Conservation (phyloP, 1,140 invertebrate genomes). For the Caerostris extrusa region DNA sequence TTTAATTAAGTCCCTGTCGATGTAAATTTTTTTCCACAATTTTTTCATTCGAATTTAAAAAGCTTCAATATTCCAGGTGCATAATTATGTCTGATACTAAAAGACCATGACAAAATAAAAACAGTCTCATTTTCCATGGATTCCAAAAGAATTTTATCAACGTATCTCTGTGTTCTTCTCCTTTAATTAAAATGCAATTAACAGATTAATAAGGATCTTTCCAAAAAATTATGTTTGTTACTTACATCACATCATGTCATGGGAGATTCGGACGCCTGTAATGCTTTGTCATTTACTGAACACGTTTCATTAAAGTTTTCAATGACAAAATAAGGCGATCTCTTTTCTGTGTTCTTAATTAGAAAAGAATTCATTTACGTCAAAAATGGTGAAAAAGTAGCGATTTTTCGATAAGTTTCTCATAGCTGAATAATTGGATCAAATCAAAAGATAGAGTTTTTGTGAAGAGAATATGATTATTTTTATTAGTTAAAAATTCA, state of each 20-base stretch:
- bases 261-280: neutral
- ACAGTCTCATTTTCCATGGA: neutral
- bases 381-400: neutral
- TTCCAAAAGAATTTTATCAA: neutral
- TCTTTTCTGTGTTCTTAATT: neutral
- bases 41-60: neutral
- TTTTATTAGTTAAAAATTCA: neutral
- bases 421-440: neutral
- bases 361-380: conserved; percentile 5
- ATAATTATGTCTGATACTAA: neutral
- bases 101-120: neutral
- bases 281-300: neutral
- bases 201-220: conserved; percentile 38
- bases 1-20: too few relatives aligned
- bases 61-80: neutral
- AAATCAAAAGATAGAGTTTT: neutral
- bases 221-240: neutral
- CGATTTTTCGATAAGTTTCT: conserved; percentile 45
- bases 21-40: too few relatives aligned
- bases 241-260: neutral
- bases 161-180: neutral
- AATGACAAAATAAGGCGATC: neutral
- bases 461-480: neutral
- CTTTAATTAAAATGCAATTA: conserved; percentile 58
- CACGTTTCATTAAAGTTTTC: conserved; percentile 11